Percentiles rank a stretch among this genome's conserved stretches.
Evolutionary conservation across 2,888 invertebrate species (phyloP).

Genomic region (Pyrgus malvae): DNA sequence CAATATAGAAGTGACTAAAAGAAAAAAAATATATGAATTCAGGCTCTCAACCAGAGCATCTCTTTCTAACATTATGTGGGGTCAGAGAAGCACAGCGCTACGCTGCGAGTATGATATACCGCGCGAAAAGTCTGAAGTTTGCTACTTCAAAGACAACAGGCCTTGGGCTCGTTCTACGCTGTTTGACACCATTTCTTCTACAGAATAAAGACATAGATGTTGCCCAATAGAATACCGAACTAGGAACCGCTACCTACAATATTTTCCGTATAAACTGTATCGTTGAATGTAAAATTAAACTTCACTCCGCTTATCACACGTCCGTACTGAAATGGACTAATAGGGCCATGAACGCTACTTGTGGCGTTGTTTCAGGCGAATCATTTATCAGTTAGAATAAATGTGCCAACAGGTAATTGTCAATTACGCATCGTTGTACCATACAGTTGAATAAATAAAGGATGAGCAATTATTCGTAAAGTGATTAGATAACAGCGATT

Average conservation of each 20-base stretch:
- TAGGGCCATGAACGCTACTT: not conserved
- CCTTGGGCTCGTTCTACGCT: conserved; percentile 22
- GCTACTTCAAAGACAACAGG: conserved; percentile 26
- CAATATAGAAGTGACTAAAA: too few relatives aligned
- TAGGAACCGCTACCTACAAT: too few relatives aligned
- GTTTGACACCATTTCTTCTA: conserved; percentile 22
- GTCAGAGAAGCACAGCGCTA: conserved; percentile 14
- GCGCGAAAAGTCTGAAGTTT: conserved; percentile 15
- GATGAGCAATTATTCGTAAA: conserved; percentile 26
- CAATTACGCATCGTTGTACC: conserved; percentile 24
- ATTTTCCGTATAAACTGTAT: not conserved
- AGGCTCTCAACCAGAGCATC: not conserved
- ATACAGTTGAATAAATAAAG: conserved; percentile 26
- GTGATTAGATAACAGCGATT: conserved; percentile 23
- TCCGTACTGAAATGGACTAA: not conserved
- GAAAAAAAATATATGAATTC: not conserved
- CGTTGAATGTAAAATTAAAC: not conserved
- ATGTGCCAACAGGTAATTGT: conserved; percentile 29
- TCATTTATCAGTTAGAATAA: conserved; percentile 25
- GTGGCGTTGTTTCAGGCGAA: conserved; percentile 7
- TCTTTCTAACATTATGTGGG: conserved; percentile 5
- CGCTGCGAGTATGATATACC: conserved; percentile 18
- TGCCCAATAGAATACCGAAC: not conserved
- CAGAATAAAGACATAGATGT: not conserved
- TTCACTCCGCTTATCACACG: not conserved